Evolutionary conservation across 2,888 invertebrate genomes (phyloP), one percentile per base, ranked within the genome.

Genomic region (Xestia xanthographa): DNA sequence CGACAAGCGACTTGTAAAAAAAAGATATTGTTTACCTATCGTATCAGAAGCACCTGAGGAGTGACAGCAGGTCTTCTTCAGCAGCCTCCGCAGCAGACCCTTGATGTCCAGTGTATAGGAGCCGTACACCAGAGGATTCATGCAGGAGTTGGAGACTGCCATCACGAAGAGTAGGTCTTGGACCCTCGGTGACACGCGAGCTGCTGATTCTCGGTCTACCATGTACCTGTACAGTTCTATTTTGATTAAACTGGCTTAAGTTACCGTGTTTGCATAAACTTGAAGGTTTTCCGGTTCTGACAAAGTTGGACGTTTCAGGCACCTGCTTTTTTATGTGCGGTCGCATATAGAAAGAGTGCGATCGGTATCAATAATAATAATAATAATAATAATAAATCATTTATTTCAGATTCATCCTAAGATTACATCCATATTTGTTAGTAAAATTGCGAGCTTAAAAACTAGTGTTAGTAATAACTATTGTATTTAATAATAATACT

Each of bases 101-200:
- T 92, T 89, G 6, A 95, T 87, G 77, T 94, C 91, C 58, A 96
- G 88, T 38, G 97, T 97, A 91, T 98, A 98, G 82, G 97, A 97
- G 34, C 98, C 98, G 91, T 98, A 98, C 9, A 98, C 98, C 62
- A 98, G 94, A 0, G 98, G 98, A 94, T 98, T 98, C 96, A 98
- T 97, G 93, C 98, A 98, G 29, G 98, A 98, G 94, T 98, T 98
- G 83, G 98, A 98, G 5, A 98, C 98, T 0, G 98, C 98, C 97
- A 98, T 98, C 90, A 98, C 97, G 91, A 98, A 98, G 67, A 98
- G 95, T 45, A 97, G 95, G 89, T 98, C 98, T 89, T 98, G 98
- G 0, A 98, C 93, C 85, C 97, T 96, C 0, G 95, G 94, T 45
- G 98, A 97, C 1, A 98, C 97, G 48, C 96, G 95, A 50, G 95